Percentiles rank a stretch among this genome's conserved stretches.
Conservation (phyloP, 2,113 vertebrate species). For the Catharus bicknelli region DNA sequence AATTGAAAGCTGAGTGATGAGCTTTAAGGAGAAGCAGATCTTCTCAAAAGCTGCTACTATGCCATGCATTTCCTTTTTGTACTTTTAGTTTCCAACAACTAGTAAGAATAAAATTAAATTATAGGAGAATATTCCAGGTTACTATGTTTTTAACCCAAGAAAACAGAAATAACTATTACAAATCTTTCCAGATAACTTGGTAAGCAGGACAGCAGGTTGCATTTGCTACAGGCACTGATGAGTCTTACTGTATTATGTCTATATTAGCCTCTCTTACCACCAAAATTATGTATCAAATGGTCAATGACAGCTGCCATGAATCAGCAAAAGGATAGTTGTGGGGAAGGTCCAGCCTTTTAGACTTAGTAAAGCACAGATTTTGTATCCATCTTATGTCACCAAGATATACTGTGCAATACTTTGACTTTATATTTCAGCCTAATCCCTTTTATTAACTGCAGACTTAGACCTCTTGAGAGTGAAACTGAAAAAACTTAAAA, state of each 20-base stretch:
- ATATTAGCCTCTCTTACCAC: neutral
- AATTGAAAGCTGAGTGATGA: fast-evolving
- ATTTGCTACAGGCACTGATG: neutral
- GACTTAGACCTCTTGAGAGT: neutral
- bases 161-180: neutral
- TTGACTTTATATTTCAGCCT: neutral
- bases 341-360: neutral
- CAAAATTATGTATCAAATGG: neutral
- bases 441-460: neutral
- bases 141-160: neutral
- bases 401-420: neutral
- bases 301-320: neutral
- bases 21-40: neutral
- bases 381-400: neutral
- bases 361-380: neutral
- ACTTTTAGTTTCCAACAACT: neutral
- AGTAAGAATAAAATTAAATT: neutral
- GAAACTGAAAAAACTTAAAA: neutral
- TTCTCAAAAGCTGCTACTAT: neutral
- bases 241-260: neutral
- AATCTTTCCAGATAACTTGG: neutral
- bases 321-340: neutral
- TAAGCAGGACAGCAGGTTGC: neutral
- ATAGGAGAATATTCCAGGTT: neutral
- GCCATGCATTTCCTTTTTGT: neutral